Percentiles rank a stretch among this genome's conserved stretches.
Evolutionary conservation across 1,140 invertebrate species (phyloP).

Genomic region (Heliconius melpomene): DNA sequence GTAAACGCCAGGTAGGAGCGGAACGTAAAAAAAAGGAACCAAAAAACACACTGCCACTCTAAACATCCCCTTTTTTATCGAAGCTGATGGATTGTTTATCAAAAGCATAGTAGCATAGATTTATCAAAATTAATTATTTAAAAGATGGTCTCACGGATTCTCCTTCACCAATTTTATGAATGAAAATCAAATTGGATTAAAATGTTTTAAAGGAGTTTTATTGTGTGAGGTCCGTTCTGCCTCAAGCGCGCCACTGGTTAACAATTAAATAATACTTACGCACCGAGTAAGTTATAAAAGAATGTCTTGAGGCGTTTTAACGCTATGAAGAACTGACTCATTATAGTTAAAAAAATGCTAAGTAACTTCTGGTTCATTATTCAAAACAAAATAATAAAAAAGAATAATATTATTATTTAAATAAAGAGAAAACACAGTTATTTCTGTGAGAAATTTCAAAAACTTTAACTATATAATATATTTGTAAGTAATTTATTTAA

Average conservation of each 20-base stretch:
- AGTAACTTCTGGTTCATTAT: too few species aligned
- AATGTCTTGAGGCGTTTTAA: conserved; percentile 72
- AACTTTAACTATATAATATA: conserved; percentile 49
- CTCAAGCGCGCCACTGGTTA: conserved; percentile 60
- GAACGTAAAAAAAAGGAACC: conserved; percentile 72
- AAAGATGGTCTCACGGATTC: neutral
- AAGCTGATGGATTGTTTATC: conserved; percentile 68
- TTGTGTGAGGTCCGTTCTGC: conserved; percentile 49
- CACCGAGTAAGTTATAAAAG: conserved; percentile 73
- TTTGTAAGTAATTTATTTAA: conserved; percentile 67
- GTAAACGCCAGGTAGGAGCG: conserved; percentile 69
- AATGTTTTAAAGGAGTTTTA: conserved; percentile 46
- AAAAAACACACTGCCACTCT: conserved; percentile 70
- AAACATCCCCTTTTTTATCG: conserved; percentile 75
- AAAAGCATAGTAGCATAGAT: conserved; percentile 66
- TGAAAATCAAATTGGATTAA: conserved; percentile 40
- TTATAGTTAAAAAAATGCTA: conserved; percentile 35
- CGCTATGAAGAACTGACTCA: conserved; percentile 68
- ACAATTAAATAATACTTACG: conserved; percentile 79
- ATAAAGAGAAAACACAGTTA: too few species aligned
- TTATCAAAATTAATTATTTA: conserved; percentile 14
- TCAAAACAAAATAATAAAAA: too few species aligned
- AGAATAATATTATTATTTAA: too few species aligned
- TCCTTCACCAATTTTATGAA: conserved; percentile 16
- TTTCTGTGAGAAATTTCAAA: conserved; percentile 24